Evolutionary conservation across 2,888 invertebrate genomes (phyloP).

Genomic region (Temnothorax unifasciatus): DNA sequence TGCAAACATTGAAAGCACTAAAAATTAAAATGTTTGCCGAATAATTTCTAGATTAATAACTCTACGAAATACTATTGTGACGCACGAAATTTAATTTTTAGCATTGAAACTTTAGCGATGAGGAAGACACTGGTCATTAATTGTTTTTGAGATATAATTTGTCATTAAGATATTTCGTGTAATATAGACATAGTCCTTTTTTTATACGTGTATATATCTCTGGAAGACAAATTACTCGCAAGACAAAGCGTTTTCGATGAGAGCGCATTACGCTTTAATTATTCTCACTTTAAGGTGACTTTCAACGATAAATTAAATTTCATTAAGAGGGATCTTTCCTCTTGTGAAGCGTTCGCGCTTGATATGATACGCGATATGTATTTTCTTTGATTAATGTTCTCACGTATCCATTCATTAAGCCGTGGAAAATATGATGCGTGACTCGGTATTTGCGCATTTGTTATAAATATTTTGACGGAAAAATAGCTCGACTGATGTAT

Average conservation of each 20-base stretch:
- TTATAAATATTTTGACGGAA: conserved; percentile 28
- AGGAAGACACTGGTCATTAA: background rate
- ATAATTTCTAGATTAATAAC: background rate
- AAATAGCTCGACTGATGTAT: background rate
- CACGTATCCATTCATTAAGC: conserved; percentile 16
- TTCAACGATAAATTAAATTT: conserved; percentile 52
- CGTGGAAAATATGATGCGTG: conserved; percentile 24
- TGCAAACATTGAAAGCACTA: background rate
- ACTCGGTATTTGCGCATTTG: background rate
- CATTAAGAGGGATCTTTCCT: conserved; percentile 25
- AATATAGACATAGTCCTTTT: background rate
- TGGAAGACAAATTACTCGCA: conserved; percentile 42
- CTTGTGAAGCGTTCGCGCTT: conserved; percentile 7
- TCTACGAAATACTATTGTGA: background rate
- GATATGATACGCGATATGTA: conserved; percentile 22
- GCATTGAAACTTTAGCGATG: background rate
- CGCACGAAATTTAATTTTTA: background rate
- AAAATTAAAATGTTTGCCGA: conserved; percentile 2
- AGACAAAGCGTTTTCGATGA: conserved; percentile 48
- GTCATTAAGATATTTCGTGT: conserved; percentile 15
- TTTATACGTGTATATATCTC: background rate
- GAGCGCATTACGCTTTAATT: conserved; percentile 51
- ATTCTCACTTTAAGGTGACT: conserved; percentile 49
- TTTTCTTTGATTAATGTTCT: conserved; percentile 39
- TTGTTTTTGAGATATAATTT: conserved; percentile 16